Conservation (phyloP, 2,113 vertebrate genomes). For the Pagrus major region DNA sequence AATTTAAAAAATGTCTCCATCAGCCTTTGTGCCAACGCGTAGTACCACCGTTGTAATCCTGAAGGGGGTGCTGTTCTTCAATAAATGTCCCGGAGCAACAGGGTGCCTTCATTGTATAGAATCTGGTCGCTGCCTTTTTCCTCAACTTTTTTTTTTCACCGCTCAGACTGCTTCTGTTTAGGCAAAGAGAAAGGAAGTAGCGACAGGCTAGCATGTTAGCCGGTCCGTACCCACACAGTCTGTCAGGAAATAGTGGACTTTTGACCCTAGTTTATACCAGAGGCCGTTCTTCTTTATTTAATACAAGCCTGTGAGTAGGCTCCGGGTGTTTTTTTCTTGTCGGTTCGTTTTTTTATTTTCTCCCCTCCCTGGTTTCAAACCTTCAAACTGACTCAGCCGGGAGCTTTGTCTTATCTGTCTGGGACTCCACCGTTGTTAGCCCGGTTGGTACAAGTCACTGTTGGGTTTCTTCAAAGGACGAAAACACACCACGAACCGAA, state of each 20-base stretch:
- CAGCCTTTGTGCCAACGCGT: background rate
- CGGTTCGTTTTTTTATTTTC: conserved; percentile 8
- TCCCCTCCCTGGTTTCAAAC: conserved; percentile 26
- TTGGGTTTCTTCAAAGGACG: background rate
- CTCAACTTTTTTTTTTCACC: conserved; percentile 74
- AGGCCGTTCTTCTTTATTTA: conserved; percentile 9
- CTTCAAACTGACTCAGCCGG: conserved; percentile 33
- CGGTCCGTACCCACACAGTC: conserved; percentile 28
- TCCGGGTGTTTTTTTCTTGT: conserved; percentile 2
- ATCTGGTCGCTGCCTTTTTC: conserved; percentile 68
- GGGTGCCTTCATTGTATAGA: conserved; percentile 59
- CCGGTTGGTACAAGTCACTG: conserved; percentile 13
- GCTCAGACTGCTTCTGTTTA: conserved; percentile 64
- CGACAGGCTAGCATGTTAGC: conserved; percentile 78
- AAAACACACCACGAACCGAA: conserved; percentile 11
- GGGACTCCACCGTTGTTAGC: conserved; percentile 52
- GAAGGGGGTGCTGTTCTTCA: conserved; percentile 56
- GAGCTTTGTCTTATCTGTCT: conserved; percentile 68
- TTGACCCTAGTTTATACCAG: background rate
- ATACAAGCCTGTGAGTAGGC: background rate
- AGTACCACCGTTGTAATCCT: background rate
- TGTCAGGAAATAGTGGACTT: conserved; percentile 21
- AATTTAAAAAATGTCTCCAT: too few species aligned
- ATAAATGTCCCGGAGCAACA: conserved; percentile 50
- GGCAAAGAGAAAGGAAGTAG: conserved; percentile 79